These are phyloP conservation scores for Schizothorax lantsangensis DNA, from an alignment of 2,797 vertebrate species.

Conservation along the genomic window DNA sequence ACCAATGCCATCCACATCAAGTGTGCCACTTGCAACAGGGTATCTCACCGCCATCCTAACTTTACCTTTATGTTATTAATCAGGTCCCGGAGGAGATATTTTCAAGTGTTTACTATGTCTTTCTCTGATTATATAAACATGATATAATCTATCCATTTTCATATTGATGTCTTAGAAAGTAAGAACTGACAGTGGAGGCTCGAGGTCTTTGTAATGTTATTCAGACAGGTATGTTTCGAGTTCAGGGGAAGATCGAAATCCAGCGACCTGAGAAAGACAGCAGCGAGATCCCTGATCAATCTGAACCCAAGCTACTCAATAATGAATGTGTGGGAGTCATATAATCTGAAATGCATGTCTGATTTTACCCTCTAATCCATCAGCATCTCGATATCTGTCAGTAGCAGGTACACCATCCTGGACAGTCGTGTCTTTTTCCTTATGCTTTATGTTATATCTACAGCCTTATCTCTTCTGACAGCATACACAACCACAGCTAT, in stretches of 20 bases:
- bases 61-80: neutral
- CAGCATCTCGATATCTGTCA: constrained; percentile 9
- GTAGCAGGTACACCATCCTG: constrained; percentile 3
- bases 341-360: constrained; percentile 40
- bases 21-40: neutral
- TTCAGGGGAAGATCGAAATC: constrained; percentile 31
- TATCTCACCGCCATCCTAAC: neutral
- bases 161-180: constrained; percentile 1
- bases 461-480: constrained; percentile 34
- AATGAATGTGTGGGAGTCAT: constrained; percentile 46
- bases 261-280: constrained; percentile 41
- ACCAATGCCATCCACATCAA: neutral
- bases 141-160: constrained; percentile 16
- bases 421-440: constrained; percentile 35
- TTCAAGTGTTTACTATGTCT: neutral
- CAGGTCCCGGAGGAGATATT: neutral
- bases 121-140: neutral
- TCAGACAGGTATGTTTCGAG: constrained; percentile 19
- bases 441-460: constrained; percentile 10
- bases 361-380: constrained; percentile 47
- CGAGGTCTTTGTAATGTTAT: constrained; percentile 19
- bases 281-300: constrained; percentile 56
- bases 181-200: constrained; percentile 19
- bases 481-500: constrained; percentile 23
- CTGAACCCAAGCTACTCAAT: constrained; percentile 61